These are phyloP conservation scores for Agrotis ipsilon DNA, from an alignment of 2,888 invertebrate genomes.

Conservation along the genomic window DNA sequence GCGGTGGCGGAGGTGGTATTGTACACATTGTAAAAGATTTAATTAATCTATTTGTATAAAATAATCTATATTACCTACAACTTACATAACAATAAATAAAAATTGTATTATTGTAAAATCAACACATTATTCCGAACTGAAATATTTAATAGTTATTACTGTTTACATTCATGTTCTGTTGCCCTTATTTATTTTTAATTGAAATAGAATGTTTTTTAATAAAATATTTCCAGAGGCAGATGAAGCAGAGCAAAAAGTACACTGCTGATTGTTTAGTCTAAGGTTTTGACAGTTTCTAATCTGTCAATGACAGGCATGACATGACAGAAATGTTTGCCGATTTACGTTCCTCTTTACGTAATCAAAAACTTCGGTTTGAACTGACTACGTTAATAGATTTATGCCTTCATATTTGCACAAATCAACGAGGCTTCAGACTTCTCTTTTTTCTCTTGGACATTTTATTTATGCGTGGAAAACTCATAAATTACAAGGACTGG, in stretches of 20 bases:
- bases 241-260: no score
- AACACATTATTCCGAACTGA: slow-evolving; percentile 11
- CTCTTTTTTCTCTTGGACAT: no score
- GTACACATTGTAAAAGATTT: slow-evolving; percentile 77
- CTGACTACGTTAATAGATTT: no score
- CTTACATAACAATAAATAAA: slow-evolving; percentile 56
- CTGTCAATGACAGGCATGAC: no score
- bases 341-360: not conserved
- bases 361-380: no score
- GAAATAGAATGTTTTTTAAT: not conserved
- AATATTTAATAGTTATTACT: not conserved
- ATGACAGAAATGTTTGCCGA: no score
- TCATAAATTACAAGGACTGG: no score
- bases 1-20: slow-evolving; percentile 80
- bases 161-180: slow-evolving; percentile 26
- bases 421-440: no score
- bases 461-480: no score
- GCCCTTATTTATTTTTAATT: not conserved
- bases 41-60: slow-evolving; percentile 3
- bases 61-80: slow-evolving; percentile 16
- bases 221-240: not conserved
- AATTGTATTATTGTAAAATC: slow-evolving; percentile 7
- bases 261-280: slow-evolving; percentile 5
- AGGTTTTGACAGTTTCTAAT: slow-evolving; percentile 15
- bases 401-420: no score